Conservation (phyloP, 2,113 vertebrate genomes). For the Passer domesticus region DNA sequence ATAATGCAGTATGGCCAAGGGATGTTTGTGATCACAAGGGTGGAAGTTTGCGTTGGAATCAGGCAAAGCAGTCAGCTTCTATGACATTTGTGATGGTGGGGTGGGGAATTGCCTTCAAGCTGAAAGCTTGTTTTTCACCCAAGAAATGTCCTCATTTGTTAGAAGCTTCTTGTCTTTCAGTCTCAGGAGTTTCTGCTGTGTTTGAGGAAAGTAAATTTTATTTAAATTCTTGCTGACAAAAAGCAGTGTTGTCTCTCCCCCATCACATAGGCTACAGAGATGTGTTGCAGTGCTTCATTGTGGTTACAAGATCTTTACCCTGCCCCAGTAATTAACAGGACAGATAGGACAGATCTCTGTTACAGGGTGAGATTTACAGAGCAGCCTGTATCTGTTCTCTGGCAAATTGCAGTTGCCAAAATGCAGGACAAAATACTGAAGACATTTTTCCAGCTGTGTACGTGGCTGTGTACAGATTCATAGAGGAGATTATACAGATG, state of each 20-base stretch:
- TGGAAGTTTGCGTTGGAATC: not conserved
- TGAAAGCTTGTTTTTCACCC: not conserved
- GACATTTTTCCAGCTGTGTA: not conserved
- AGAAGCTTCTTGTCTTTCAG: not conserved
- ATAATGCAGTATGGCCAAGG: not conserved
- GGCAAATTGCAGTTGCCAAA: not conserved
- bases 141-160: not conserved
- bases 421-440: not conserved
- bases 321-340: not conserved
- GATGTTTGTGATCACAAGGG: not conserved
- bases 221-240: not conserved
- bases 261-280: accelerated
- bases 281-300: not conserved
- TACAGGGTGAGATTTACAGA: not conserved
- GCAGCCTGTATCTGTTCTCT: not conserved
- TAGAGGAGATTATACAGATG: not conserved
- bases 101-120: not conserved
- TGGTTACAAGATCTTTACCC: not conserved
- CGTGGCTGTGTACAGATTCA: not conserved
- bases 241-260: not conserved
- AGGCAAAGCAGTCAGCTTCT: not conserved
- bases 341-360: not conserved
- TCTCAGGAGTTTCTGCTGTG: not conserved
- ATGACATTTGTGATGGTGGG: not conserved
- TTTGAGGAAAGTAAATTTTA: not conserved